phyloP scores from a whole-genome alignment of 2,888 invertebrate genomes.

The Drosophila emarginata region DNA sequence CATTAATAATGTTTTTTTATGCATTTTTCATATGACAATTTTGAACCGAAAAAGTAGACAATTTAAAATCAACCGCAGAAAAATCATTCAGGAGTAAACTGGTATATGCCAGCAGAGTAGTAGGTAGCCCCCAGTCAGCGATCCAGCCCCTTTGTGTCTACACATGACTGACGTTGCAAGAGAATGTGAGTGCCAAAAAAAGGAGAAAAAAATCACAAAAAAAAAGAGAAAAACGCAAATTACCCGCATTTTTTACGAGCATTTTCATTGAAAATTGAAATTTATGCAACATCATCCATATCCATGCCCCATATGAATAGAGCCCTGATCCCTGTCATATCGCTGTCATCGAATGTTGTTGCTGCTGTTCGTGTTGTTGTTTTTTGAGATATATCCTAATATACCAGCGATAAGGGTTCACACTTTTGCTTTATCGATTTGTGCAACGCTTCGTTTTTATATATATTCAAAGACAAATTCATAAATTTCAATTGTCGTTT shows the following conservation, averaged over 20 bases:
- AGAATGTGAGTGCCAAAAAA: constrained; percentile 26
- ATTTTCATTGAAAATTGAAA: constrained; percentile 70
- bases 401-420: constrained; percentile 58
- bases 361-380: neutral
- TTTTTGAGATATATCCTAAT: constrained; percentile 23
- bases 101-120: constrained; percentile 20
- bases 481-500: constrained; percentile 54
- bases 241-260: constrained; percentile 74
- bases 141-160: constrained; percentile 44
- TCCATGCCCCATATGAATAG: constrained; percentile 35
- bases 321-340: constrained; percentile 70
- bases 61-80: constrained; percentile 74
- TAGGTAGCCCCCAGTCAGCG: neutral
- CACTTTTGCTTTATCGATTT: constrained; percentile 46
- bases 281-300: constrained; percentile 54
- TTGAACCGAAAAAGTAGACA: constrained; percentile 51
- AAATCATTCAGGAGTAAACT: constrained; percentile 33
- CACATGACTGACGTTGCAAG: constrained; percentile 50
- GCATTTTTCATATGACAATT: constrained; percentile 71
- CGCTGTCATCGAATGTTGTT: constrained; percentile 62
- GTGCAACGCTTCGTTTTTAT: constrained; percentile 12
- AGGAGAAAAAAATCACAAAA: constrained; percentile 23
- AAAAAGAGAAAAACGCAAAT: constrained; percentile 65
- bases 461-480: constrained; percentile 18
- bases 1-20: constrained; percentile 70